These are phyloP conservation scores for Lampris incognitus DNA, from an alignment of 2,113 vertebrate species.

Conservation along the genomic window DNA sequence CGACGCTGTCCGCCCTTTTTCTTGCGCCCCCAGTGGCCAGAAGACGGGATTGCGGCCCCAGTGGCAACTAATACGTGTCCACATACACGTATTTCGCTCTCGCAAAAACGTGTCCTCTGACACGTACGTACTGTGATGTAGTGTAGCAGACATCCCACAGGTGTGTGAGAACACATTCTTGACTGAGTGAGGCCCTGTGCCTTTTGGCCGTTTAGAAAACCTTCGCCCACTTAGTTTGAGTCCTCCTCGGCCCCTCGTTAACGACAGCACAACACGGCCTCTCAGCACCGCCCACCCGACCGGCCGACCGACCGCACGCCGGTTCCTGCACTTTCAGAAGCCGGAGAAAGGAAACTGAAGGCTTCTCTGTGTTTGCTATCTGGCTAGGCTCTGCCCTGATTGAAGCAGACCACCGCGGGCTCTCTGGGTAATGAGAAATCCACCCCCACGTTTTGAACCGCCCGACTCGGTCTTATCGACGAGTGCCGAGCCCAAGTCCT, in stretches of 20 bases:
- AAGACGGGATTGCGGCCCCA: no score
- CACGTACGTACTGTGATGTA: no score
- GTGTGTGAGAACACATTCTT: no score
- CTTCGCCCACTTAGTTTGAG: conserved; percentile 24
- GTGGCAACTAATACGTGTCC: no score
- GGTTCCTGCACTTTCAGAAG: background rate
- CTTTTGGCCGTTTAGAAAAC: background rate
- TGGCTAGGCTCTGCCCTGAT: background rate
- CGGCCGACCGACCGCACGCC: background rate
- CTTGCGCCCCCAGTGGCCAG: no score
- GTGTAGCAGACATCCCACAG: no score
- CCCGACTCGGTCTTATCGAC: background rate
- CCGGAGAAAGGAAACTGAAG: conserved; percentile 5
- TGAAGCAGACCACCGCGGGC: background rate
- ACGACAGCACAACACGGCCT: background rate
- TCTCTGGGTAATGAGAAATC: conserved; percentile 2
- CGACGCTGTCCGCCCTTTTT: no score
- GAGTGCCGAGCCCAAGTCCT: background rate
- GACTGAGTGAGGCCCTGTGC: no score
- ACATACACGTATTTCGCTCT: no score
- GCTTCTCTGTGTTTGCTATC: conserved; percentile 15
- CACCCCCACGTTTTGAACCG: background rate
- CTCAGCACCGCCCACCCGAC: background rate
- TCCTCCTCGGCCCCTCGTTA: conserved; percentile 27
- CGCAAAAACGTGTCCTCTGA: no score